A percentile compares a stretch with the other conserved stretches of the same genome.
Conservation (phyloP, 2,888 invertebrate species). For the Gymnoscelis rufifasciata region DNA sequence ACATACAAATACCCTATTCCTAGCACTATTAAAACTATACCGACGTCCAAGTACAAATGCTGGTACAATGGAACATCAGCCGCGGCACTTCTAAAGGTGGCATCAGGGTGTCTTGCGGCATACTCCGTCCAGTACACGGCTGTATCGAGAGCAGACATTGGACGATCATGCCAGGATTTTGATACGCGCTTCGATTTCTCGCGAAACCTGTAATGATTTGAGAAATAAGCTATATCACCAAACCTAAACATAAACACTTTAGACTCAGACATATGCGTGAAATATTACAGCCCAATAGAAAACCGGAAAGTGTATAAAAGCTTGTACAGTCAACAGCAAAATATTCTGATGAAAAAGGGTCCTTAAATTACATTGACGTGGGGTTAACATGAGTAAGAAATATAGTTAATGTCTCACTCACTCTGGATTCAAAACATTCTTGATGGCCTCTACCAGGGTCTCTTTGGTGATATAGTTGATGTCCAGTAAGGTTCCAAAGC, state of each 20-base stretch:
- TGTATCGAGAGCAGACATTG: slow-evolving; percentile 77
- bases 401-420: no score
- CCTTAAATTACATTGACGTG: no score
- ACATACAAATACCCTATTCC: slow-evolving; percentile 25
- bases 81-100: slow-evolving; percentile 68
- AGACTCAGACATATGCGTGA: no score
- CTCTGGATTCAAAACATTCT: slow-evolving; percentile 75
- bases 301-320: no score
- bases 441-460: slow-evolving; percentile 69
- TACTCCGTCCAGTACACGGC: slow-evolving; percentile 83
- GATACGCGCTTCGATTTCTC: slow-evolving; percentile 68
- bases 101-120: slow-evolving; percentile 74
- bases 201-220: slow-evolving; percentile 54
- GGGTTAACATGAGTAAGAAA: no score
- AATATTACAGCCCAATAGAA: no score
- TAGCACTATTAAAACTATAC: slow-evolving; percentile 30
- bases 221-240: neutral
- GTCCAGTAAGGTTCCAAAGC: slow-evolving; percentile 68
- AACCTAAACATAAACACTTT: no score
- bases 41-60: slow-evolving; percentile 62
- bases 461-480: slow-evolving; percentile 73
- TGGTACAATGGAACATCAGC: slow-evolving; percentile 77
- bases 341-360: no score
- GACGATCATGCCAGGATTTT: slow-evolving; percentile 79
- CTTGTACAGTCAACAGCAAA: no score